Conservation (phyloP, 2,797 vertebrate genomes). For the Enteromius mattozi region DNA sequence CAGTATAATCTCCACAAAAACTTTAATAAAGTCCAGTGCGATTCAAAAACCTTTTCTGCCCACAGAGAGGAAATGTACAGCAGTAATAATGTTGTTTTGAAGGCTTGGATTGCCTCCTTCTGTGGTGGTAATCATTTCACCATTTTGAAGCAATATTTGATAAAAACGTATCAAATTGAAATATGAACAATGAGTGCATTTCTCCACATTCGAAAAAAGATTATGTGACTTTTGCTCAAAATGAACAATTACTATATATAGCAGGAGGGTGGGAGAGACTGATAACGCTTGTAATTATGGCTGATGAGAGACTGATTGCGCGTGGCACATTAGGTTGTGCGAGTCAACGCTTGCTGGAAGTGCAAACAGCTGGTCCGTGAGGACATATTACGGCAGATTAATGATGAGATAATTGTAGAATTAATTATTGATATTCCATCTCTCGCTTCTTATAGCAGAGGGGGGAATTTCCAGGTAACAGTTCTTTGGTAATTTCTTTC, state of each 20-base stretch:
- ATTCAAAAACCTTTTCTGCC: slow-evolving; percentile 13
- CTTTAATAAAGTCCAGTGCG: slow-evolving; percentile 12
- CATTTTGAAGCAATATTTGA: not conserved
- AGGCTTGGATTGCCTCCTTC: slow-evolving; percentile 1
- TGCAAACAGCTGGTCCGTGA: slow-evolving; percentile 65
- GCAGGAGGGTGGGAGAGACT: slow-evolving; percentile 58
- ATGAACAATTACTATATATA: slow-evolving; percentile 77
- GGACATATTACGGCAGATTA: slow-evolving; percentile 71
- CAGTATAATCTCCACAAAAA: not conserved
- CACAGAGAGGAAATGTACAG: slow-evolving; percentile 21
- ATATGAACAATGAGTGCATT: slow-evolving; percentile 4
- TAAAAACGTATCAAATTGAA: not conserved
- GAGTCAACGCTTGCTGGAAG: slow-evolving; percentile 54
- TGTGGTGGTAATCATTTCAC: slow-evolving; percentile 34
- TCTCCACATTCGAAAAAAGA: not conserved
- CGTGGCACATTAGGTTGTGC: slow-evolving; percentile 68
- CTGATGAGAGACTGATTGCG: slow-evolving; percentile 80
- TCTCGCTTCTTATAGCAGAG: slow-evolving; percentile 46
- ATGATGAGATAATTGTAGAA: slow-evolving; percentile 74
- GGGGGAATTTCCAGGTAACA: slow-evolving; percentile 65
- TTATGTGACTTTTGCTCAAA: slow-evolving; percentile 55
- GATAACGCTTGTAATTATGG: slow-evolving; percentile 76
- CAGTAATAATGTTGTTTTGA: slow-evolving; percentile 31
- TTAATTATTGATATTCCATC: slow-evolving; percentile 69
- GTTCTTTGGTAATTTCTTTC: slow-evolving; percentile 42